Conservation (phyloP, 2,113 vertebrate genomes). For the Saguinus imperator region DNA sequence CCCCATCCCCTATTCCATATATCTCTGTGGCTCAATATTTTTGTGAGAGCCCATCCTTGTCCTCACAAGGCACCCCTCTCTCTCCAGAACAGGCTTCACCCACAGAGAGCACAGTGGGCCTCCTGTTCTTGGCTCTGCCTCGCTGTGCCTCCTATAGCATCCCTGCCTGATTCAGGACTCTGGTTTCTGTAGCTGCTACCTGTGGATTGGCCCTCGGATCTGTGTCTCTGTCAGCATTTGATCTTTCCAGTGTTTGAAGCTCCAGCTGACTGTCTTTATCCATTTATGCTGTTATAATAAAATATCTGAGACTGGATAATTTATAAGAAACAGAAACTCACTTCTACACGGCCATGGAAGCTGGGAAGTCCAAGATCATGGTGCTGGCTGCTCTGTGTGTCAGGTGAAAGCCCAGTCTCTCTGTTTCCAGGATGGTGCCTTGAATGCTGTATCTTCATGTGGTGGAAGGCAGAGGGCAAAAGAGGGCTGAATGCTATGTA, state of each 20-base stretch:
- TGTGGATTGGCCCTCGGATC: too few species aligned
- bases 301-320: too few species aligned
- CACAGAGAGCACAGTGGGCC: accelerated
- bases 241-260: not conserved
- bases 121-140: not conserved
- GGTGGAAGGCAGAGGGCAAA: not conserved
- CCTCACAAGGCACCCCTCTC: accelerated
- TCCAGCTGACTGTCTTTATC: not conserved
- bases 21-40: accelerated
- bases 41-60: accelerated
- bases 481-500: too few species aligned
- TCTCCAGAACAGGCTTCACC: not conserved
- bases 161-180: not conserved
- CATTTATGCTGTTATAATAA: not conserved
- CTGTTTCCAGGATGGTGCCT: not conserved
- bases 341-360: not conserved
- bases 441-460: too few species aligned
- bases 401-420: not conserved
- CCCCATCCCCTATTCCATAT: accelerated
- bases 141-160: accelerated
- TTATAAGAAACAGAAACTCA: not conserved
- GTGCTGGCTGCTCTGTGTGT: too few species aligned
- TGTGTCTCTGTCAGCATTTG: too few species aligned
- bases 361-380: not conserved
- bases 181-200: not conserved